Evolutionary conservation across 2,888 invertebrate genomes (phyloP).

Genomic region (Gryllus longicercus): DNA sequence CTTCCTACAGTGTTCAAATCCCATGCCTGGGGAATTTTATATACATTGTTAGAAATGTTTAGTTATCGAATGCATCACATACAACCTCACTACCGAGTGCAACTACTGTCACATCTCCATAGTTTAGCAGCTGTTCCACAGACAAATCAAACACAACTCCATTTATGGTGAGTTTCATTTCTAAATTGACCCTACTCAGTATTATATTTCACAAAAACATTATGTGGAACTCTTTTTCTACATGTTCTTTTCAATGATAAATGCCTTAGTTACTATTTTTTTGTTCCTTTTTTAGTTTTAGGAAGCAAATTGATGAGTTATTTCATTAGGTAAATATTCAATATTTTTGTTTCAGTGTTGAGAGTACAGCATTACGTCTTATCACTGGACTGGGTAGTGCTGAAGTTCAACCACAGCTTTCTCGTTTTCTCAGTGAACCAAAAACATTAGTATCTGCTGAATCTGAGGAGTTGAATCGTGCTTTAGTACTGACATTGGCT

Average conservation of each 20-base stretch:
- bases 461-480: conserved; percentile 91
- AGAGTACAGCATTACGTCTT: conserved; percentile 80
- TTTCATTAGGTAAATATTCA: too few species aligned
- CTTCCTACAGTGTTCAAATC: conserved; percentile 88
- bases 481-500: conserved; percentile 88
- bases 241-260: too few species aligned
- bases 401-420: conserved; percentile 90
- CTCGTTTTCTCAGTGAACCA: conserved; percentile 84
- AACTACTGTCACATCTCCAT: conserved; percentile 86
- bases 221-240: conserved; percentile 24
- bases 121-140: conserved; percentile 87
- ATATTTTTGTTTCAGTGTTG: conserved; percentile 58
- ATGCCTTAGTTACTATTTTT: too few species aligned
- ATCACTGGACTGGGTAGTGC: conserved; percentile 89
- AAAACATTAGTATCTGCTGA: conserved; percentile 89
- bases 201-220: too few species aligned
- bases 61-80: conserved; percentile 95
- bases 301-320: too few species aligned
- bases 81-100: conserved; percentile 91
- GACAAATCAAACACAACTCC: conserved; percentile 91
- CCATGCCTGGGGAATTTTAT: conserved; percentile 93
- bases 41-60: conserved; percentile 94
- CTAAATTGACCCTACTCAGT: conserved; percentile 3
- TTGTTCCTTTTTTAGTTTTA: too few species aligned
- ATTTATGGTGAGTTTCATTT: conserved; percentile 66